Evolutionary conservation across 2,888 invertebrate genomes (phyloP), one percentile per base, ranked within the genome.

Genomic region (Ophonus ardosiacus): DNA sequence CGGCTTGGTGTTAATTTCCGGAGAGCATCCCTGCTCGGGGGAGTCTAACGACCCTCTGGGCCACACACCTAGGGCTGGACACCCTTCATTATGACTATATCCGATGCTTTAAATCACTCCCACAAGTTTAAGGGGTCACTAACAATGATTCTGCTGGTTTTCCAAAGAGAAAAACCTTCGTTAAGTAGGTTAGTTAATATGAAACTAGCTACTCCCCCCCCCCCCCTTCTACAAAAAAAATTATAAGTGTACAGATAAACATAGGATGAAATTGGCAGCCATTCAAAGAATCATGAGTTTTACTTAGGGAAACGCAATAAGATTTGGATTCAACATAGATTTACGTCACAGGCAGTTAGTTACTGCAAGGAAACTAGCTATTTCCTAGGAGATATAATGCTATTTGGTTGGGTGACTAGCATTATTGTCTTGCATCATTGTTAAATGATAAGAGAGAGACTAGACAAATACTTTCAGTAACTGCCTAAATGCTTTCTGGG

Each of bases 71-170:
- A 40, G 40, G 43, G 40, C 43, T 43, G 71, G 71, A 51, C 61
- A 65, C 81, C 81, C 65, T 81, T 81, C 31, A 81, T 81, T 81
- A 81, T 81, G 81, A 81, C 81, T 65, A 81, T 81, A 81, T 81
- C 81, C 81, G 81, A 63, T 21, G 40, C 43, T 18, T 40, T 81
- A 81, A 81, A 81, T 81, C 81, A 81, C 81, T 65, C 81, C 15
- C 65, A 15, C 65, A 51, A 81, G 81, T 43, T 65, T 43, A 43
- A 43, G 18, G 43, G 79, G 79, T 79, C 79, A 79, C 79, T 79
- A 38, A 17, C 59, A 59, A 79, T 74, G 63, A 63, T 63, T 21
- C 18, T 63, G 63, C 63, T 61, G n/a, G n/a, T 61, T 61, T n/a
- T 10, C 56, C n/a, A 17, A 61, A 51, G 13, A 51, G 13, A 10